Evolutionary conservation across 92 coral and sea anemone species (phyloP).

Genomic region (Desmophyllum pertusum): DNA sequence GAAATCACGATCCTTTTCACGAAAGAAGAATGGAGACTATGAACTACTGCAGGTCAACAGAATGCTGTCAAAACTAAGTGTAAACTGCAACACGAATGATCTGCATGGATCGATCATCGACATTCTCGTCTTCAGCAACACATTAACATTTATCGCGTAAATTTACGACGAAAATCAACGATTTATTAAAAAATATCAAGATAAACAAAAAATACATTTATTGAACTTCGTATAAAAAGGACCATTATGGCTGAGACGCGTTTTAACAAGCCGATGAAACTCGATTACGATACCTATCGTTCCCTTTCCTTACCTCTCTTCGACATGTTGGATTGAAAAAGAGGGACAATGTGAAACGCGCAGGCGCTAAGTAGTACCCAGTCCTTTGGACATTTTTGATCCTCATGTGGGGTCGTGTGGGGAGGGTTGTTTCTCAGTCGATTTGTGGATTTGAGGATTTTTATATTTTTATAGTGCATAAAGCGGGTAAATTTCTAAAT

Average conservation of each 20-base stretch:
- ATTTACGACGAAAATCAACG: background rate
- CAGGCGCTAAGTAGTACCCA: slow-evolving; percentile 65
- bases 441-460: background rate
- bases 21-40: background rate
- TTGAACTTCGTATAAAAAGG: background rate
- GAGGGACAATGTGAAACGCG: slow-evolving; percentile 61
- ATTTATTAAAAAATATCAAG: background rate
- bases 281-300: slow-evolving; percentile 51
- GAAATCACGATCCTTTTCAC: background rate
- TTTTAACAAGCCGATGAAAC: slow-evolving; percentile 65
- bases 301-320: slow-evolving; percentile 89
- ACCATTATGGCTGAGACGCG: background rate
- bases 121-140: background rate
- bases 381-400: background rate
- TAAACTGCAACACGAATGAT: background rate
- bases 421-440: background rate
- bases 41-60: background rate
- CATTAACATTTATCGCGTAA: background rate
- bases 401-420: background rate
- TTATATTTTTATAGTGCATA: no score
- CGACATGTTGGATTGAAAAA: slow-evolving; percentile 97
- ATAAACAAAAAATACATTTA: background rate
- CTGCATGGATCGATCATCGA: background rate
- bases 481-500: background rate
- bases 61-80: no score